These are phyloP conservation scores for Meteorus sp. DNA, from an alignment of 1,140 invertebrate species.

Conservation along the genomic window DNA sequence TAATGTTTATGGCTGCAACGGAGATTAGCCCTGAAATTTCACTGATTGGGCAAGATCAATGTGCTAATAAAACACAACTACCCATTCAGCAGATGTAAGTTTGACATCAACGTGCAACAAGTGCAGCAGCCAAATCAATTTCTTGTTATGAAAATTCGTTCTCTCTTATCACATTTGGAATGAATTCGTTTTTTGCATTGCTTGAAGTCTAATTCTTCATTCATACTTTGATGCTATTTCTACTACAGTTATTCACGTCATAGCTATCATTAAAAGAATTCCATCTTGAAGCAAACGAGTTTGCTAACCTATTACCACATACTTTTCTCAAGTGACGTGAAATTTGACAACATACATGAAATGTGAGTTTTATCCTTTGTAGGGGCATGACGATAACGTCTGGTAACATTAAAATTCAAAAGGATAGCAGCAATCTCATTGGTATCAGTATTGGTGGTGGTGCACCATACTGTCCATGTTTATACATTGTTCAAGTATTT, in stretches of 20 bases:
- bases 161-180: no score
- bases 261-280: background rate
- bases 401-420: slow-evolving; percentile 86
- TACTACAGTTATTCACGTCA: no score
- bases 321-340: background rate
- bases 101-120: slow-evolving; percentile 2
- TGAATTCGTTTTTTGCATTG: no score
- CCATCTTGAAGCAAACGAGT: background rate
- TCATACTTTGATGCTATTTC: background rate
- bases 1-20: slow-evolving; percentile 33
- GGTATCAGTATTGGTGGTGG: slow-evolving; percentile 98
- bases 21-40: slow-evolving; percentile 51
- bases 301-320: no score
- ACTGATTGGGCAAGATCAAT: slow-evolving; percentile 48
- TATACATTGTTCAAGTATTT: slow-evolving; percentile 98
- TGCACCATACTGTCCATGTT: slow-evolving; percentile 91
- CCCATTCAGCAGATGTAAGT: slow-evolving; percentile 48
- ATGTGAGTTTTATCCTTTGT: background rate
- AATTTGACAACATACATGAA: background rate
- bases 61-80: slow-evolving; percentile 36
- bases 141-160: no score
- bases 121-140: no score
- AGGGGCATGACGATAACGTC: slow-evolving; percentile 98
- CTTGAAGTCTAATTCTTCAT: no score
- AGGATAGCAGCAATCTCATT: slow-evolving; percentile 94